Evolutionary conservation across 1,140 invertebrate species (phyloP), one percentile per base, ranked within the genome.

Genomic region (Drosophila pachea): DNA sequence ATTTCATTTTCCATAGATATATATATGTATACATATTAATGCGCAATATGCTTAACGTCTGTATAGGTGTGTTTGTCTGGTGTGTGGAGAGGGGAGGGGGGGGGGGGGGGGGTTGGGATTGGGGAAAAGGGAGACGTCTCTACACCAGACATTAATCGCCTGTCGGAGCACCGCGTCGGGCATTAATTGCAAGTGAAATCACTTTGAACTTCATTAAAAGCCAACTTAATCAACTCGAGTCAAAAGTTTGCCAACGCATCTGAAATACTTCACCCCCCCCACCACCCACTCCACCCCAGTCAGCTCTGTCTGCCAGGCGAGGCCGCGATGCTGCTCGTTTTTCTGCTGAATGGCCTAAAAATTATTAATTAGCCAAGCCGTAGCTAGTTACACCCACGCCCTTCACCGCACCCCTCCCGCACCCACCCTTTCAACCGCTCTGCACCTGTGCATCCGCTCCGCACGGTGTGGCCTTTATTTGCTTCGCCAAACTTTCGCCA

Each of bases 121-220:
- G n/a, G n/a, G n/a, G n/a, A n/a, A n/a, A n/a, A n/a, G n/a, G n/a
- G n/a, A n/a, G n/a, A 11, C 38, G 5, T 11, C 38, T 11, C 38
- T n/a, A 5, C 40, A 12, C 5, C 40, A 4, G 40, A n/a, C n/a
- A 42, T 5, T 7, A 42, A 40, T 40, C 38, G 38, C 38, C 4
- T n/a, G 14, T 16, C 7, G 14, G 16, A 6, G n/a, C 22, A n/a
- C 49, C 47, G 45, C 42, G 49, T 59, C 40, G 60, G 68, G 61
- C 74, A 78, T 84, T 84, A 84, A 84, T 83, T 83, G 78, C 78
- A 56, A 76, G 65, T 70, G 63, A 86, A 84, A 86, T 84, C 79
- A 86, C 79, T 84, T 84, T 84, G 81, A 84, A 84, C 76, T 84
- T 86, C 79, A 84, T 84, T 84, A 86, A 84, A 84, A 86, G 73